Evolutionary conservation across 2,113 vertebrate genomes (phyloP), one percentile per base, ranked within the genome.

Genomic region (Myrmophylax atrothorax): DNA sequence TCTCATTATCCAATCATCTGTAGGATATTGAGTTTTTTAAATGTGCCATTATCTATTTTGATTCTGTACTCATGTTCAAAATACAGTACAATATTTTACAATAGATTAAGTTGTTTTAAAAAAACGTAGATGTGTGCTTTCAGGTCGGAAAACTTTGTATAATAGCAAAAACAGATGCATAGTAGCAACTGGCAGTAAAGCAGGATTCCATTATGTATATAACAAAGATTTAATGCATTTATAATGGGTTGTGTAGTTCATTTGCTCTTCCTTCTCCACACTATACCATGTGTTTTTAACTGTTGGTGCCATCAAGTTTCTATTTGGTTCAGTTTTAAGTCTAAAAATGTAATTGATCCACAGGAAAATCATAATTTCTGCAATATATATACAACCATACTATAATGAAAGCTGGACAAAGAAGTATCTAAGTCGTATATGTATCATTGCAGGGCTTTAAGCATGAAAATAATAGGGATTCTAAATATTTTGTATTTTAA

Each of bases 21-120:
- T 98, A 98, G 98, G 98, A 98, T 98, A 98, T 83, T 98, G 98
- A 98, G 98, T 99, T 98, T 98, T 98, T 98, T 98, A 97, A 97
- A 98, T 98, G 98, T 99, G 98, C 98, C 99, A 98, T 99, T 98
- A 98, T 97, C 97, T 98, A 98, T 98, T 98, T 98, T 98, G 97
- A 98, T 98, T 98, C 98, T 98, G 97, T 97, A 97, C 73, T 98
- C 97, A 98, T 91, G 97, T 98, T 98, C 98, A 98, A 98, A 98
- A 98, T 98, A 98, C 98, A 98, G 97, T 98, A 98, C 98, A 98
- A 97, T 98, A 98, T 98, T 98, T 98, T 98, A 98, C 97, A 97
- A 98, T 98, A 98, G 98, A 97, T 94, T 97, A 97, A 98, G 97
- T 98, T 98, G 97, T 98, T 90, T 97, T 97, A 56, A 96, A 97